A percentile compares a stretch with the other conserved stretches of the same genome.
phyloP scores from a whole-genome alignment of 2,888 invertebrate species.

The Drosophila phalerata region DNA sequence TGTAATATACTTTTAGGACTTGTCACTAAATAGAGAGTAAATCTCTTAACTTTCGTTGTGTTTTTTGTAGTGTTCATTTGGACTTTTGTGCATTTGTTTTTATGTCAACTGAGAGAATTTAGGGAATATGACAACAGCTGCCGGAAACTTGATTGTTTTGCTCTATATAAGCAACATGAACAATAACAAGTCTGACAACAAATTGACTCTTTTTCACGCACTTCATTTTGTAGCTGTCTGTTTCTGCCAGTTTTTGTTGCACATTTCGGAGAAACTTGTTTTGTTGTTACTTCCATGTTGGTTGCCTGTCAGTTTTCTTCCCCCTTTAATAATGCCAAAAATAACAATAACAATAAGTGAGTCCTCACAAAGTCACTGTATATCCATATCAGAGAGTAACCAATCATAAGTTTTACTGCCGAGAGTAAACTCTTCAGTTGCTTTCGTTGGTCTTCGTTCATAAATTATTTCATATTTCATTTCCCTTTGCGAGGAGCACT shows the following conservation, averaged over 20 bases:
- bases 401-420: slow-evolving; percentile 46
- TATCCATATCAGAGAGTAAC: slow-evolving; percentile 13
- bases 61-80: slow-evolving; percentile 9
- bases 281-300: slow-evolving; percentile 12
- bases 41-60: not conserved
- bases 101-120: not conserved
- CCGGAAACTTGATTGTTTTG: slow-evolving; percentile 63
- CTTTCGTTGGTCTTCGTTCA: slow-evolving; percentile 36
- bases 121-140: slow-evolving; percentile 61
- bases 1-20: slow-evolving; percentile 54
- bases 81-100: not conserved
- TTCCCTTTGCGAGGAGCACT: slow-evolving; percentile 63
- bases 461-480: slow-evolving; percentile 79
- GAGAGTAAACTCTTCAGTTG: slow-evolving; percentile 22
- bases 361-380: slow-evolving; percentile 41
- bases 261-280: slow-evolving; percentile 4
- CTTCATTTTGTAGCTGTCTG: slow-evolving; percentile 48
- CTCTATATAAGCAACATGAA: slow-evolving; percentile 10
- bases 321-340: slow-evolving; percentile 37
- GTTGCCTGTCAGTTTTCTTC: slow-evolving; percentile 24
- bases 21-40: slow-evolving; percentile 2
- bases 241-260: slow-evolving; percentile 26
- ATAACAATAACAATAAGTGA: slow-evolving; percentile 59
- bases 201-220: slow-evolving; percentile 67
- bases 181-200: slow-evolving; percentile 46